A percentile compares a stretch with the other conserved stretches of the same genome.
Evolutionary conservation across 2,113 vertebrate genomes (phyloP).

Genomic region (Peromyscus polionotus): DNA sequence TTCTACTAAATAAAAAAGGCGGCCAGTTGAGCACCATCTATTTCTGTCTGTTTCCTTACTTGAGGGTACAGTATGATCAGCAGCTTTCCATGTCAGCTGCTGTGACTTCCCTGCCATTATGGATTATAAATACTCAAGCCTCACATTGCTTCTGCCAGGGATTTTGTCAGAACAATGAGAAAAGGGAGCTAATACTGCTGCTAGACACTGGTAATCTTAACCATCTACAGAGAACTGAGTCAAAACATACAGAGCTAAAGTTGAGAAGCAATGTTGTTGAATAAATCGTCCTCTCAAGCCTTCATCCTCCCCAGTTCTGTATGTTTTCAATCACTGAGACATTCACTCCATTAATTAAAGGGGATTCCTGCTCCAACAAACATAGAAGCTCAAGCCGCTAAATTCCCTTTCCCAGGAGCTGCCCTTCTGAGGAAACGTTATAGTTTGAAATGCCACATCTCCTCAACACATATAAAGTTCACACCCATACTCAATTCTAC

Average conservation of each 20-base stretch:
- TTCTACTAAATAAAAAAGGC: too few relatives aligned
- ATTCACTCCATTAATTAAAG: neutral
- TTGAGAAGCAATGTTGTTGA: neutral
- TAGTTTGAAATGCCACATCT: constrained; percentile 63
- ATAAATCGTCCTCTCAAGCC: neutral
- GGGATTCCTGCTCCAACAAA: neutral
- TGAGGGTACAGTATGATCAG: neutral
- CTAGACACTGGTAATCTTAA: neutral
- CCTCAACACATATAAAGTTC: constrained; percentile 68
- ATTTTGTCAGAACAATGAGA: too few relatives aligned
- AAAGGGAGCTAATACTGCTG: neutral
- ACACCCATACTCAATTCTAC: constrained; percentile 66
- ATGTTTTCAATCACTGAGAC: neutral
- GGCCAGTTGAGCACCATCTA: neutral
- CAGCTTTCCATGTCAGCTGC: neutral
- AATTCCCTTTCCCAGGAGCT: neutral
- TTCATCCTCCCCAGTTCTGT: neutral
- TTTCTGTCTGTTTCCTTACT: neutral
- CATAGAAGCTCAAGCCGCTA: neutral
- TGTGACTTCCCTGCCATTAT: neutral
- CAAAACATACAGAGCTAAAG: neutral
- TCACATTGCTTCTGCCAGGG: neutral
- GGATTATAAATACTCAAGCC: too few relatives aligned
- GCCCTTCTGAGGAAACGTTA: constrained; percentile 57
- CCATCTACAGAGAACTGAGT: neutral